phyloP scores from a whole-genome alignment of 2,888 invertebrate species.

The Ennomos erosarius region DNA sequence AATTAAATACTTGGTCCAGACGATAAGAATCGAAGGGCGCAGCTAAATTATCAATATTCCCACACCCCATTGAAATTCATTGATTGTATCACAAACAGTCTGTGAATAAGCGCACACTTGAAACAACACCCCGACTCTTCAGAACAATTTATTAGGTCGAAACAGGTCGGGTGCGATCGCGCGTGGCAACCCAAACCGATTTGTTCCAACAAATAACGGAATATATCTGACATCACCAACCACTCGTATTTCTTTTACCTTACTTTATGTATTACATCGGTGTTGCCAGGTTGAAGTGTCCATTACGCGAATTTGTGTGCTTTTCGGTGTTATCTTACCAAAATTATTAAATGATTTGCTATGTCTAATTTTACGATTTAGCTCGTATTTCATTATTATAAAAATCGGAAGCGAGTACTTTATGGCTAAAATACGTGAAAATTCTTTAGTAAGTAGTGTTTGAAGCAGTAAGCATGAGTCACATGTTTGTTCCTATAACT shows the following conservation, averaged over 20 bases:
- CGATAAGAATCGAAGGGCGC: too few species aligned
- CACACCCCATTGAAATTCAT: slow-evolving; percentile 18
- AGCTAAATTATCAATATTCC: not conserved
- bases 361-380: too few species aligned
- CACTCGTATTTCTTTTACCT: slow-evolving; percentile 26
- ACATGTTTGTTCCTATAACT: slow-evolving; percentile 36
- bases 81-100: slow-evolving; percentile 25
- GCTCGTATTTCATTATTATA: too few species aligned
- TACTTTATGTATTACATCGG: slow-evolving; percentile 15
- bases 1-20: too few species aligned
- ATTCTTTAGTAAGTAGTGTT: slow-evolving; percentile 15
- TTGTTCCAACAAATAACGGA: slow-evolving; percentile 37
- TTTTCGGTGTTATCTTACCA: too few species aligned
- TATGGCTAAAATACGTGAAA: not conserved
- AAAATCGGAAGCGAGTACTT: too few species aligned
- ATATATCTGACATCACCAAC: slow-evolving; percentile 32
- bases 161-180: slow-evolving; percentile 34
- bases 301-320: not conserved
- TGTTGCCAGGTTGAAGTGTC: slow-evolving; percentile 3
- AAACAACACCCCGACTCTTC: slow-evolving; percentile 29
- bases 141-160: slow-evolving; percentile 35
- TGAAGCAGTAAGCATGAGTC: slow-evolving; percentile 20
- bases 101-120: slow-evolving; percentile 25
- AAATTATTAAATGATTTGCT: too few species aligned
- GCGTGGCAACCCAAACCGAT: slow-evolving; percentile 37